Conservation (phyloP, 2,888 invertebrate genomes). For the Drosophila birchii region DNA sequence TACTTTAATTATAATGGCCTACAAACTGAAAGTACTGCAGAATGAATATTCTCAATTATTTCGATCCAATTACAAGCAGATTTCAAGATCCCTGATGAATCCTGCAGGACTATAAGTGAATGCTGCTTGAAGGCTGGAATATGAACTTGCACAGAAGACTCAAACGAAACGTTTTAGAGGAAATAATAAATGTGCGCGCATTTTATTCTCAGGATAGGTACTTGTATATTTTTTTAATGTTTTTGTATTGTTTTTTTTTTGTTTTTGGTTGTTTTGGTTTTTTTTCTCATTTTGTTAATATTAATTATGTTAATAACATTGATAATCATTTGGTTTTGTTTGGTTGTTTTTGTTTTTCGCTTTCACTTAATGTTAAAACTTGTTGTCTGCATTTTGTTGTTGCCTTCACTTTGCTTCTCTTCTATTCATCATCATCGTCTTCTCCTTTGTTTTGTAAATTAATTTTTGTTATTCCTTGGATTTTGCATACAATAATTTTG, state of each 20-base stretch:
- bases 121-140: conserved; percentile 4
- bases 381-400: conserved; percentile 61
- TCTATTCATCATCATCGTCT: conserved; percentile 38
- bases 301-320: conserved; percentile 84
- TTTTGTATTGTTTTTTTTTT: conserved; percentile 67
- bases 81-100: no score
- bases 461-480: conserved; percentile 70
- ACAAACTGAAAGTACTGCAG: neutral
- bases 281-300: conserved; percentile 78
- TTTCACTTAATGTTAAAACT: conserved; percentile 77
- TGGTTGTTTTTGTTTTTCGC: conserved; percentile 52
- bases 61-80: neutral
- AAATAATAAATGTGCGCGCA: conserved; percentile 82
- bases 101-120: neutral
- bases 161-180: conserved; percentile 77
- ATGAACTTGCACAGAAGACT: conserved; percentile 29
- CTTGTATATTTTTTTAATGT: conserved; percentile 80
- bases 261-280: conserved; percentile 61
- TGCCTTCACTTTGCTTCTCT: conserved; percentile 36
- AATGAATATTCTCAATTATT: neutral
- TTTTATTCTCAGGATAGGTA: conserved; percentile 84
- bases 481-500: conserved; percentile 66
- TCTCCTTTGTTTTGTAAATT: conserved; percentile 56
- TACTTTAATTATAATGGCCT: neutral
- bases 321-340: conserved; percentile 79